Evolutionary conservation across 2,113 vertebrate genomes (phyloP), one percentile per base, ranked within the genome.

Genomic region (Pogona vitticeps): DNA sequence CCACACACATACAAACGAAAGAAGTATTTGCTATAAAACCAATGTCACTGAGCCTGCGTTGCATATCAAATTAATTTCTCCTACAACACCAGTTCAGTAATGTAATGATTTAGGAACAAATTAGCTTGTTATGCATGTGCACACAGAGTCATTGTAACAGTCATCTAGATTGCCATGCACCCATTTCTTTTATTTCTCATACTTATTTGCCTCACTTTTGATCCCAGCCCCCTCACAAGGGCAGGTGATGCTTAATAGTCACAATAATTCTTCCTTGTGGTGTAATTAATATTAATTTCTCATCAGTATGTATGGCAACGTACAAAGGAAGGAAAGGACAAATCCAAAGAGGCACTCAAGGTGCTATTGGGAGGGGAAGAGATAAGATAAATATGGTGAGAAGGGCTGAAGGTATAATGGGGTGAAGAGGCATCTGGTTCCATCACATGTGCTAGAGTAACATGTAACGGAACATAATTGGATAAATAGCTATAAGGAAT

Each of bases 71-170:
- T 86, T 80, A 80, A 86, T 72, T 46, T n/a, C 36, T 63, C 65
- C 77, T 63, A 86, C 40, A 86, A 73, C 68, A 75, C 65, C 52
- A 73, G 28, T 86, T 75, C 58, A 56, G 70, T 33, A 80, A 81
- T 73, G 59, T 26, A 80, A 81, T 86, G 59, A 86, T 86, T 86
- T 75, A 75, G 78, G 70, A n/a, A 65, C 31, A 75, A 81, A 81
- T 81, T 86, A 81, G 21, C 31, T 75, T 65, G 21, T 75, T 75
- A 63, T 28, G 40, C 31, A 61, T 80, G 56, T 80, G 40, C 31
- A 65, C 20, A 80, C 20, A 42, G 38, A 42, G 38, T 73, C 71
- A 63, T 17, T 28, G 20, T 28, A 71, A 58, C 18, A 15, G 42
- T 42, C 38, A 86, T 81, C 58, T 65, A 21, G 15, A 10, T 52